Evolutionary conservation across 2,888 invertebrate species (phyloP).

Genomic region (Lamellibrachia satsuma): DNA sequence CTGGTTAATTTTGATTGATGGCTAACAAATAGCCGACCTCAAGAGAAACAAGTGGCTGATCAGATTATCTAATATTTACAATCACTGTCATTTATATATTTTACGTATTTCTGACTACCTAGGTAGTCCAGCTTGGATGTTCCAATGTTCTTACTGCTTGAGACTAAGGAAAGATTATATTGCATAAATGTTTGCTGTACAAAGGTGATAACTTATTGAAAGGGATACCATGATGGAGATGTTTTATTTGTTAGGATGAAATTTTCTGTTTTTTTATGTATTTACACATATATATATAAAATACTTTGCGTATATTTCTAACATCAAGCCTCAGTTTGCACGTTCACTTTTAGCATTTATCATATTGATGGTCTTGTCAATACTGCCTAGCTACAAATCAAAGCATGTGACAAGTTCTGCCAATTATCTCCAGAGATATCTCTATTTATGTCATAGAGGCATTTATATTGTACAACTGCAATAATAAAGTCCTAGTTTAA

Average conservation of each 20-base stretch:
- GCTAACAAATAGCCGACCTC: background rate
- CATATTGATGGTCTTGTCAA: background rate
- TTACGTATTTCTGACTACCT: background rate
- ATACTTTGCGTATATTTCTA: background rate
- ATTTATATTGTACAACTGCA: slow-evolving; percentile 5
- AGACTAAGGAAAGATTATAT: background rate
- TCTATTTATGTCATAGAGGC: slow-evolving; percentile 10
- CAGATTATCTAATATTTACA: background rate
- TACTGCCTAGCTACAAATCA: background rate
- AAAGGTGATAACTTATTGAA: background rate
- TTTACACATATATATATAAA: slow-evolving; percentile 5
- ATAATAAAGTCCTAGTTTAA: slow-evolving; percentile 1
- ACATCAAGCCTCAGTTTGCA: background rate
- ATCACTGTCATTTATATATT: background rate
- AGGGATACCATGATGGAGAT: background rate
- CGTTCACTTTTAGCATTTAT: background rate
- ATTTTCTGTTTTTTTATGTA: background rate
- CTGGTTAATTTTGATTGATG: no score
- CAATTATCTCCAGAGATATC: background rate
- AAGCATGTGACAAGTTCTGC: background rate
- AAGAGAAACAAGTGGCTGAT: background rate
- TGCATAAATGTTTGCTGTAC: background rate
- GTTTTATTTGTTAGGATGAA: background rate
- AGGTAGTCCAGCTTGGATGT: no score
- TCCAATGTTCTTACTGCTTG: background rate